Evolutionary conservation across 2,797 vertebrate species (phyloP).

Genomic region (Buphagus erythrorhynchus): DNA sequence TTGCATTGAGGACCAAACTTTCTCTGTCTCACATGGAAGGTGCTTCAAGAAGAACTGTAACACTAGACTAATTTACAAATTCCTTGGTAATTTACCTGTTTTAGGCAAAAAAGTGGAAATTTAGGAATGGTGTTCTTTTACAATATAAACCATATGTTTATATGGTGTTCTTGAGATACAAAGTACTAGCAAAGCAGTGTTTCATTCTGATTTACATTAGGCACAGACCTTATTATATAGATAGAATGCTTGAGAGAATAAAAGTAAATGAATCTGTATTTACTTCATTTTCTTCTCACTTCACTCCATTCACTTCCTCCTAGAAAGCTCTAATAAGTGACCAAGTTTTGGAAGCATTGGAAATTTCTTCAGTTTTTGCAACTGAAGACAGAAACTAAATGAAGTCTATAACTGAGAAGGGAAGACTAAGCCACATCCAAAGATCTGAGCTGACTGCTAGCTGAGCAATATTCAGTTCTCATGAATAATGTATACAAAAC

Average conservation of each 20-base stretch:
- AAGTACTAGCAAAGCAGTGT: neutral
- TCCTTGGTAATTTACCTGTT: neutral
- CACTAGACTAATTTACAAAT: neutral
- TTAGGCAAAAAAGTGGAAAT: neutral
- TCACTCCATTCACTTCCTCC: neutral
- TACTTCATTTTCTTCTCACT: neutral
- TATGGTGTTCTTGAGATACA: neutral
- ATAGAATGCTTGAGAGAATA: neutral
- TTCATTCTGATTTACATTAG: neutral
- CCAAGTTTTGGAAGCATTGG: neutral
- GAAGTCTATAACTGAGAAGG: neutral
- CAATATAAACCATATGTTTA: neutral
- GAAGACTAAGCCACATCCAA: neutral
- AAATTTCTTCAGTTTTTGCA: neutral
- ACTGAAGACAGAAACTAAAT: neutral
- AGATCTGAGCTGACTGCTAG: neutral
- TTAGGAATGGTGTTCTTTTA: neutral
- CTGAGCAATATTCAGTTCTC: neutral
- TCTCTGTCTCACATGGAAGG: neutral
- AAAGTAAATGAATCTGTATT: neutral
- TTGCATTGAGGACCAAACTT: neutral
- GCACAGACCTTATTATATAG: neutral
- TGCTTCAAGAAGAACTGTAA: neutral
- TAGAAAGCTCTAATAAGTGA: neutral
- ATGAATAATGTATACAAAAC: neutral